These are phyloP conservation scores for Stenchaetothrips biformis DNA, from an alignment of 2,888 invertebrate species.

Conservation along the genomic window DNA sequence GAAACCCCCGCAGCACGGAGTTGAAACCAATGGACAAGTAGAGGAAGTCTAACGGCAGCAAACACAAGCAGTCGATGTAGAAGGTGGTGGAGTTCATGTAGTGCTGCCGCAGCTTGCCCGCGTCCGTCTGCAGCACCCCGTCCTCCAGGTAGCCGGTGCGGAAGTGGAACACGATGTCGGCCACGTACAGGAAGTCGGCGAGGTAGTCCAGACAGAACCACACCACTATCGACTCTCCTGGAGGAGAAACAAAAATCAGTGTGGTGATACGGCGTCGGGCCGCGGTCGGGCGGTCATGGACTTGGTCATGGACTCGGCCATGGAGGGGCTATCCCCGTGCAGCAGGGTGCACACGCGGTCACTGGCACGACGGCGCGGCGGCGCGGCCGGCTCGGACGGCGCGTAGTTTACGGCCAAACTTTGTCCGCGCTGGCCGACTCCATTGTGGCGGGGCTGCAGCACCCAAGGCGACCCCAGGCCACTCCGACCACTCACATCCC, in stretches of 20 bases:
- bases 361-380: neutral
- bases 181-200: constrained; percentile 91
- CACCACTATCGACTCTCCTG: constrained; percentile 79
- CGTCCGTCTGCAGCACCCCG: constrained; percentile 94
- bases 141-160: constrained; percentile 96
- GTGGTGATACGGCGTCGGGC: neutral
- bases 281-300: too few relatives aligned
- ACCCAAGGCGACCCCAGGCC: neutral
- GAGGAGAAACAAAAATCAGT: constrained; percentile 40
- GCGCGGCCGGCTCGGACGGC: neutral
- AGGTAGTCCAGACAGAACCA: constrained; percentile 98
- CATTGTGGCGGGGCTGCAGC: neutral
- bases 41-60: constrained; percentile 94
- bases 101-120: constrained; percentile 86
- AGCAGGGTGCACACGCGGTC: neutral
- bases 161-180: constrained; percentile 96
- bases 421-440: neutral
- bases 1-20: constrained; percentile 91
- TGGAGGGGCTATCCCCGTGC: too few relatives aligned
- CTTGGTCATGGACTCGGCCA: too few relatives aligned
- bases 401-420: neutral
- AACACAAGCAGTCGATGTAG: constrained; percentile 97
- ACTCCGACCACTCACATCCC: neutral
- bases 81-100: constrained; percentile 98
- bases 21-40: constrained; percentile 96